Base-by-base conservation (phyloP, 2,888 invertebrate genomes). In the Lasioglossum figueresi region DNA sequence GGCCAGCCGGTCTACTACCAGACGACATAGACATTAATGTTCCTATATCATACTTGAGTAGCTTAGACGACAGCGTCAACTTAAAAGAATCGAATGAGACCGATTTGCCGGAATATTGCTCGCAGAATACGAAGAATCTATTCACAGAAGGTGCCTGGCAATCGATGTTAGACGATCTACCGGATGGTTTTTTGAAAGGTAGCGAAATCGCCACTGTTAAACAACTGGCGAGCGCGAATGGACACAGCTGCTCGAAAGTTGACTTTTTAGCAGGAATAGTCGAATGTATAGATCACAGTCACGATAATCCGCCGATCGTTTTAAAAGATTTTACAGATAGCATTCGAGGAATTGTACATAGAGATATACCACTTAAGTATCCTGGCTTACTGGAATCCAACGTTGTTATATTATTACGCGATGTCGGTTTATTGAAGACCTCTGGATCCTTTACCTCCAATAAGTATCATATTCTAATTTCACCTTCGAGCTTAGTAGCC, bases 1-100 rank as follows among this genome's bases (percentile, higher is more conserved):
- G 96, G 2, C 96, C 96, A 66, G 96, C 95, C 71, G 96, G 96
- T 45, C 87, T 96, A 66, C 90, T 95, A 40, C 95, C 95, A 16
- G 95, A 95, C 71, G 80, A 89, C 66, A 83, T 91, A 16, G 86
- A 92, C 23, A 76, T 80, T 59, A 74, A 70, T 52, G 68, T 76
- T 48, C 72, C 81, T 6, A 19, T 79, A 10, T 86, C 87, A 14
- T 80, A 84, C 43, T 75, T 89, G 23, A 89, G 77, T 27, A 84
- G n/a, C 34, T 43, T 87, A 27, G 82, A 89, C 34, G 88, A 92
- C 70, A 84, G 27, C 43, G 59, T 88, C 78, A 43, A 43, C 77
- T 59, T 72, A 4, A 70, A 68, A 52, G 89, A 91, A 59, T 70
- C 73, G 0, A 76, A 45, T 2, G 80, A 91, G 27, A 79, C 84